Base-by-base conservation (phyloP, 2,113 vertebrate genomes). In the Cnemophilus loriae region DNA sequence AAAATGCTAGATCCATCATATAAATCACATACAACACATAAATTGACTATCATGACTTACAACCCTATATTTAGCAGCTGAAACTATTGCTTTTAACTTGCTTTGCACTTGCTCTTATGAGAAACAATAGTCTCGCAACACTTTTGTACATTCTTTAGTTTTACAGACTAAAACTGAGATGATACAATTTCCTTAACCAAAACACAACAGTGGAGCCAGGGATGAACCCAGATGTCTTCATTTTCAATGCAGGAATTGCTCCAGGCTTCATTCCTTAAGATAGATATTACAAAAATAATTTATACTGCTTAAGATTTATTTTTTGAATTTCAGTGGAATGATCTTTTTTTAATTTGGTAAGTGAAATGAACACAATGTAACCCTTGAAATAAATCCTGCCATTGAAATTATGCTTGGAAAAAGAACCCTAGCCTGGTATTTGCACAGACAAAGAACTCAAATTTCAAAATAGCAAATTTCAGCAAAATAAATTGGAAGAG, bases 391-490 rank as follows among this genome's bases (percentile, higher is more conserved):
- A 90, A 89, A 94, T 90, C 57, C 35, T 90, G 39, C 14, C 32
- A 67, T 30, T 84, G 60, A 81, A 96, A 90, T 75, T 74, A 59
- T 68, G 64, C 32, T 90, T 92, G 79, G 92, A 93, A 87, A 77
- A 88, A 84, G 68, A 86, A 68, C 33, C 13, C 18, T 84, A 84
- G 47, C 19, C 71, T 82, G 60, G 60, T 94, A 81, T 86, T 94
- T 84, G 68, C 52, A 71, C 44, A 76, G 39, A 52, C 57, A 90
- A 88, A 3, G 18, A 84, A 92, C 26, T 67, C 60, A 81, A 63
- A 70, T 71, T 92, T 90, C 83, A 95, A 92, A 93, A 89, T 21
- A 67, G 35, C 67, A 81, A 84, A 74, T 80, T 94, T 88, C 85
- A 96, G 79, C 68, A 88, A 78, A 94, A 84, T 46, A 88, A 84